These are phyloP conservation scores for Andinoacara biseriatus DNA, from an alignment of 2,113 vertebrate genomes.

Conservation along the genomic window DNA sequence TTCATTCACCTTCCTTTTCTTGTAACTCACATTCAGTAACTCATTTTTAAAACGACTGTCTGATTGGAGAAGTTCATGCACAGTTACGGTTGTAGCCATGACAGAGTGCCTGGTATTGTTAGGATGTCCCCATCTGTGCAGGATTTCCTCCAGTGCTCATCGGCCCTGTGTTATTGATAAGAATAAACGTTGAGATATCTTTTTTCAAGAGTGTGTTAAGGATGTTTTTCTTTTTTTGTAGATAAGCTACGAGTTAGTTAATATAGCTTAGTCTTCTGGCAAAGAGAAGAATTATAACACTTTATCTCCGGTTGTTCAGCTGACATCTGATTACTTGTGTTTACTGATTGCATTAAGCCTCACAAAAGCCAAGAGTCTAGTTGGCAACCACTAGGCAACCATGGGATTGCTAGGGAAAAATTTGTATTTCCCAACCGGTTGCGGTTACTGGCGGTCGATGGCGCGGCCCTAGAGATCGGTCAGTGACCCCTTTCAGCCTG, in stretches of 20 bases:
- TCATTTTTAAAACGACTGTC: slow-evolving; percentile 4
- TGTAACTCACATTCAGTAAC: slow-evolving; percentile 7
- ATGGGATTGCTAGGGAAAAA: neutral
- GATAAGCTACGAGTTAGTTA: neutral
- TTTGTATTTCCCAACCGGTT: no score
- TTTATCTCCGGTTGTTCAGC: neutral
- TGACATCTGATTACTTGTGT: neutral
- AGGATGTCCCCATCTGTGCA: neutral
- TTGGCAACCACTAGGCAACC: accelerated
- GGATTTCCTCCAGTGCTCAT: neutral
- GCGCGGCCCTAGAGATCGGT: neutral
- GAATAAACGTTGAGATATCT: no score
- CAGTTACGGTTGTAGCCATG: neutral
- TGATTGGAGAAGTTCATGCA: slow-evolving; percentile 7
- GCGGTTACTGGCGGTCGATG: no score
- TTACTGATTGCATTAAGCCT: neutral
- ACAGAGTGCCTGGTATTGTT: neutral
- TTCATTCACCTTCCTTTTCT: neutral
- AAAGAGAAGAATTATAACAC: neutral
- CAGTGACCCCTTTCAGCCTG: neutral
- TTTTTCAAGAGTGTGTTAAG: neutral
- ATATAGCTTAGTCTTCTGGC: neutral
- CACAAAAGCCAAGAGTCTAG: neutral
- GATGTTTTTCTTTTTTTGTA: neutral
- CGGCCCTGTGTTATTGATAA: neutral